These are phyloP conservation scores for Phaethornis superciliosus DNA, from an alignment of 2,113 vertebrate genomes.

Conservation along the genomic window DNA sequence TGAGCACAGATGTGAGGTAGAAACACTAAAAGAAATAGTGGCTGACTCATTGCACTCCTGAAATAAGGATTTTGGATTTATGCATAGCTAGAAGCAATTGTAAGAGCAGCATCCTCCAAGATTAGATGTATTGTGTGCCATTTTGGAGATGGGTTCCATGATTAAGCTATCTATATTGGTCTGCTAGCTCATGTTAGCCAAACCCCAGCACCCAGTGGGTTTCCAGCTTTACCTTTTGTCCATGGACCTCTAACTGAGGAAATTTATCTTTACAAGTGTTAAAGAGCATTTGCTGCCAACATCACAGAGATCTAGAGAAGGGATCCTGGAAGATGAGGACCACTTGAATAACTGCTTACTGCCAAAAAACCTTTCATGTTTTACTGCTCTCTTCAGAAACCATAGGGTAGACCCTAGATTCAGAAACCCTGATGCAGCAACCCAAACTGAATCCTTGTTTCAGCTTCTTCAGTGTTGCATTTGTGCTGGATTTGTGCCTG, in stretches of 20 bases:
- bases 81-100: background rate
- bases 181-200: background rate
- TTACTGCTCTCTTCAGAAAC: background rate
- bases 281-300: background rate
- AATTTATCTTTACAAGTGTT: background rate
- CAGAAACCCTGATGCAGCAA: background rate
- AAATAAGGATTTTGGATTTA: background rate
- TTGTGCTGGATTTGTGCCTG: background rate
- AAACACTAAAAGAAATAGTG: background rate
- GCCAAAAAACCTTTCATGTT: background rate
- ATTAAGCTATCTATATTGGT: background rate
- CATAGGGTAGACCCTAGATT: background rate
- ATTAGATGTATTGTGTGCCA: background rate
- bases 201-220: background rate
- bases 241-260: background rate
- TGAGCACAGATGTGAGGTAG: background rate
- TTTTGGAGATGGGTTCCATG: background rate
- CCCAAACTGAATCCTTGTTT: background rate
- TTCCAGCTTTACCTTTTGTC: background rate
- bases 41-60: background rate
- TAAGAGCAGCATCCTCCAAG: background rate
- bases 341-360: background rate
- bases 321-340: background rate
- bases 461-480: background rate
- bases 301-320: background rate